Percentiles rank a stretch among this genome's conserved stretches.
Evolutionary conservation across 2,113 vertebrate genomes (phyloP).

Genomic region (Tretioscincus oriximinensis): DNA sequence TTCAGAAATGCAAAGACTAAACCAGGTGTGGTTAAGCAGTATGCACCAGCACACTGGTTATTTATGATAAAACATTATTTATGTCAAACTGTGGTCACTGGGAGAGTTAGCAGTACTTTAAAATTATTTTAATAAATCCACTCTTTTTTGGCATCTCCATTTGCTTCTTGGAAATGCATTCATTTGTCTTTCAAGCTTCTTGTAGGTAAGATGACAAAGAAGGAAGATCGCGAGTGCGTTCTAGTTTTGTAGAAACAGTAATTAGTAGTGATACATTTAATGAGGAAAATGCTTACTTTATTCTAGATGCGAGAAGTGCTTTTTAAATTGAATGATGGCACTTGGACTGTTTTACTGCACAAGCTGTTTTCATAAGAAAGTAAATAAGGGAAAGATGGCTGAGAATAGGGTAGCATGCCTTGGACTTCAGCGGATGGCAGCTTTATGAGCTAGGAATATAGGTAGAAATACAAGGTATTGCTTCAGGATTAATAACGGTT

Average conservation of each 20-base stretch:
- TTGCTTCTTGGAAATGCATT: neutral
- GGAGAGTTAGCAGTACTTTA: too few relatives aligned
- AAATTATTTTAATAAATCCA: neutral
- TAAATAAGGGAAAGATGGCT: neutral
- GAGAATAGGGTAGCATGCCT: neutral
- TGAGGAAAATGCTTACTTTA: neutral
- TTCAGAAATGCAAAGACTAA: too few relatives aligned
- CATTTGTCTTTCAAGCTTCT: neutral
- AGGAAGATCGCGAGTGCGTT: neutral
- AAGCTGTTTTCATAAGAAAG: constrained; percentile 10
- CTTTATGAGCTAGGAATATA: constrained; percentile 50
- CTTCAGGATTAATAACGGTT: constrained; percentile 56
- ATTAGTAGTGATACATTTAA: neutral
- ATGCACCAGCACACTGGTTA: too few relatives aligned
- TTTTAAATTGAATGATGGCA: neutral
- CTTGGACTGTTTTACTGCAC: constrained; percentile 22
- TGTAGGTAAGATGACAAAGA: neutral
- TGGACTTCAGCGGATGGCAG: constrained; percentile 42
- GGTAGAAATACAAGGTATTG: constrained; percentile 42
- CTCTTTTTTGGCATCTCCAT: neutral
- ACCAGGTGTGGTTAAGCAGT: too few relatives aligned
- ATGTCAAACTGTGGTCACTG: too few relatives aligned
- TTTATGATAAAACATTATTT: too few relatives aligned
- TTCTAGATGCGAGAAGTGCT: neutral
- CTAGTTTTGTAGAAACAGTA: neutral